These are phyloP conservation scores for Microctenopoma stevenorrisi DNA, from an alignment of 2,797 vertebrate species.

Conservation along the genomic window DNA sequence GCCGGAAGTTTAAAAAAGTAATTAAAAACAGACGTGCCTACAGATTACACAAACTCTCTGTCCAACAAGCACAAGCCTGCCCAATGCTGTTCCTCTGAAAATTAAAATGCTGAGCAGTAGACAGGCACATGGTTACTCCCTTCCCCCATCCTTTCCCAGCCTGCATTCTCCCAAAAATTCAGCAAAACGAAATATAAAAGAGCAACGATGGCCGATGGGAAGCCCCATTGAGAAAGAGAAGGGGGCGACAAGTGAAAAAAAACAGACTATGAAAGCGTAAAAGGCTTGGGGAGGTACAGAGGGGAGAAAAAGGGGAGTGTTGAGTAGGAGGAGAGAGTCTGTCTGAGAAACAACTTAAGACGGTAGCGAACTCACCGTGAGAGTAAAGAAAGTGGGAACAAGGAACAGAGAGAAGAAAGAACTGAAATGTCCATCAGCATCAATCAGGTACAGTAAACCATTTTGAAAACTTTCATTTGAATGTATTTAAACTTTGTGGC, in stretches of 20 bases:
- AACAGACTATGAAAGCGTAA: constrained; percentile 36
- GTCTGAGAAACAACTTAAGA: constrained; percentile 54
- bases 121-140: constrained; percentile 33
- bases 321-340: constrained; percentile 67
- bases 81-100: constrained; percentile 42
- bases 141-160: background rate
- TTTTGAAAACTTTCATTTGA: constrained; percentile 21
- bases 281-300: constrained; percentile 55
- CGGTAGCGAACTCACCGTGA: constrained; percentile 36
- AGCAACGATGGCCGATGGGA: constrained; percentile 1
- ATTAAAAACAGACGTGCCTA: constrained; percentile 57
- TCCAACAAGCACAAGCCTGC: constrained; percentile 67
- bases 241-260: constrained; percentile 36
- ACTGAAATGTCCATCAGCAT: constrained; percentile 18
- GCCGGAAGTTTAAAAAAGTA: constrained; percentile 45
- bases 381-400: constrained; percentile 38
- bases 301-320: constrained; percentile 63
- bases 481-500: background rate
- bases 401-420: constrained; percentile 13
- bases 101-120: constrained; percentile 64
- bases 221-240: constrained; percentile 44
- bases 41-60: constrained; percentile 48
- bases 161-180: constrained; percentile 47
- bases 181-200: constrained; percentile 34
- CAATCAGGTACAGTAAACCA: constrained; percentile 64